Conservation (phyloP, 1,140 invertebrate species). For the Carposina sasakii region DNA sequence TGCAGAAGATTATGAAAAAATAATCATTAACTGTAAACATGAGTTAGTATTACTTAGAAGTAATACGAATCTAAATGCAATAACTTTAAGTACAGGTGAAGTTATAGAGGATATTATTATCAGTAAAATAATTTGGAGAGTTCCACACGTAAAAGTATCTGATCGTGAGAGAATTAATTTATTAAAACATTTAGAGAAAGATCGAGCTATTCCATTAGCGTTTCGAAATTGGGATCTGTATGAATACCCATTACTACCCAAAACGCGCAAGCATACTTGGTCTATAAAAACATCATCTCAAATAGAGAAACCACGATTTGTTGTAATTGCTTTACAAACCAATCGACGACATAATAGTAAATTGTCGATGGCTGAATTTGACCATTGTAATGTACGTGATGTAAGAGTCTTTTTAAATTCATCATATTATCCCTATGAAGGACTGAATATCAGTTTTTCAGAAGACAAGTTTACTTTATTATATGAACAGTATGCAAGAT, state of each 20-base stretch:
- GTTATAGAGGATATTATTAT: conserved; percentile 10
- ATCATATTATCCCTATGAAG: conserved; percentile 15
- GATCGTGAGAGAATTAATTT: conserved; percentile 23
- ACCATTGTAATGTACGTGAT: conserved; percentile 15
- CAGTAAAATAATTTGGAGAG: conserved; percentile 17
- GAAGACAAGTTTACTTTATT: conserved; percentile 16
- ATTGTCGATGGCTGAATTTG: conserved; percentile 5
- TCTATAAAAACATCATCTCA: conserved; percentile 33
- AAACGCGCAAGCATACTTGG: conserved; percentile 31
- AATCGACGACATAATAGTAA: conserved; percentile 8
- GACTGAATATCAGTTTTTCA: conserved; percentile 8
- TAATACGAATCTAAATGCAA: conserved; percentile 32
- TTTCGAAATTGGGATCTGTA: conserved; percentile 50
- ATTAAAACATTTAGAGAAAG: conserved; percentile 26
- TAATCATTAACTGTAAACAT: conserved; percentile 61
- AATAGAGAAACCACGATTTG: conserved; percentile 36
- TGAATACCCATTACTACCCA: conserved; percentile 42
- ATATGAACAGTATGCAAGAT: conserved; percentile 18
- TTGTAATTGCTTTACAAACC: conserved; percentile 14
- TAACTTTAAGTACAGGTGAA: too few species aligned
- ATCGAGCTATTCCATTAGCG: conserved; percentile 28
- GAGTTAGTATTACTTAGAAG: conserved; percentile 56
- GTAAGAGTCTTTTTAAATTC: conserved; percentile 16
- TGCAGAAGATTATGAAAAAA: conserved; percentile 64
- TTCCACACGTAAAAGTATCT: conserved; percentile 26